Evolutionary conservation across 2,113 vertebrate species (phyloP), one percentile per base, ranked within the genome.

Genomic region (Calonectris borealis): DNA sequence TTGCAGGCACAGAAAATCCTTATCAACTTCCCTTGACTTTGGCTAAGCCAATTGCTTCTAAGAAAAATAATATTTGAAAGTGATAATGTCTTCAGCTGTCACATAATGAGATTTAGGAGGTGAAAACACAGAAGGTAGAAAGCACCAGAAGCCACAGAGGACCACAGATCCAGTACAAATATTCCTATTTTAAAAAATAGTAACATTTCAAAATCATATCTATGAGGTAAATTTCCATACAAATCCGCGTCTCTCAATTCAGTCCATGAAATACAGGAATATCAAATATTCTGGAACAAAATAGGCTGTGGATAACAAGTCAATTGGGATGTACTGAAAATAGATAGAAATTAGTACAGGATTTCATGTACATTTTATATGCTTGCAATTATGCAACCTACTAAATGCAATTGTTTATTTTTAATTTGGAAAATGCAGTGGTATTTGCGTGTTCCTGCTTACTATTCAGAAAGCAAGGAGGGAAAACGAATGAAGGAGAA

Each of bases 1-100:
- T 98, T 98, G 96, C 94, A 98, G 98, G 98, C 97, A 98, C 98
- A 98, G 97, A 64, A 64, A 64, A 64, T 64, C 60, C 60, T 49
- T 32, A 64, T 79, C 46, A 48, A 60, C 76, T 40, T 62, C 27
- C 27, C 60, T 64, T 51, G 46, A 64, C 61, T 32, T 40, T 2
- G 7, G 48, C 29, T 38, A 52, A 20, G 48, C 58, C 76, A 20
- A 79, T 34, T 64, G 29, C 61, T 52, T 79, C 61, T 42, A 64
- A 51, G 60, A 27, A 52, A 79, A 64, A 40, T 64, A 79, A 79
- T 52, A 79, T 79, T 79, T 42, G 48, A 64, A 79, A 52, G 27
- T 34, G 29, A 32, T 64, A 40, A 62, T 42, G n/a, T 38, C 36
- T 64, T 64, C 36, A 42, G 77, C 32, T 44, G 25, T 81, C 62